phyloP scores from a whole-genome alignment of 2,113 vertebrate species.

The Papio anubis region DNA sequence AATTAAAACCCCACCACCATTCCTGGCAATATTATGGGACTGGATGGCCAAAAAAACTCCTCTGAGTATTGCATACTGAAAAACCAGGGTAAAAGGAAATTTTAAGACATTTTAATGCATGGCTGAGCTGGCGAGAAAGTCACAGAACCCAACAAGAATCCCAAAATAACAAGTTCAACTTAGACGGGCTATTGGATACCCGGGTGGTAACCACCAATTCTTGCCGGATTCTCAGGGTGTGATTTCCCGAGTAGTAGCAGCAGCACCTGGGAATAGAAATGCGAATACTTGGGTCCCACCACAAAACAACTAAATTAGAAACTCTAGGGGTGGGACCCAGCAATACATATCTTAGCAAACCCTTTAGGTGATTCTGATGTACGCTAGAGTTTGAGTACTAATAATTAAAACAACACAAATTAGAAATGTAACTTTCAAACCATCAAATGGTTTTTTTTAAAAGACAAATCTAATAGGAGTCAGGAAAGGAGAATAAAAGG shows the following conservation, averaged over 20 bases:
- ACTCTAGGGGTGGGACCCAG: not conserved
- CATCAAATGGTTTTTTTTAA: not conserved
- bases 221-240: not conserved
- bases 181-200: not conserved
- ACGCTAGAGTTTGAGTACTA: not conserved
- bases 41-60: not conserved
- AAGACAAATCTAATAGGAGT: not conserved
- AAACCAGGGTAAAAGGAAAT: not conserved
- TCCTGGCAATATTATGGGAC: not conserved
- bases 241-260: not conserved
- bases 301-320: not conserved
- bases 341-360: not conserved
- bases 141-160: not conserved
- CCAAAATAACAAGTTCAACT: not conserved
- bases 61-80: not conserved
- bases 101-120: not conserved
- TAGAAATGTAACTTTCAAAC: constrained; percentile 11
- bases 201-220: not conserved
- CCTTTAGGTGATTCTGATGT: not conserved
- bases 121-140: not conserved
- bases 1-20: not conserved
- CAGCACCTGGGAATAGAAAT: not conserved
- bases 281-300: not conserved
- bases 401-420: constrained; percentile 27
- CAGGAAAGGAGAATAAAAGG: not conserved